Percentiles rank a stretch among this genome's conserved stretches.
Evolutionary conservation across 2,797 vertebrate species (phyloP).

Genomic region (Parauchenoglanis ngamensis): DNA sequence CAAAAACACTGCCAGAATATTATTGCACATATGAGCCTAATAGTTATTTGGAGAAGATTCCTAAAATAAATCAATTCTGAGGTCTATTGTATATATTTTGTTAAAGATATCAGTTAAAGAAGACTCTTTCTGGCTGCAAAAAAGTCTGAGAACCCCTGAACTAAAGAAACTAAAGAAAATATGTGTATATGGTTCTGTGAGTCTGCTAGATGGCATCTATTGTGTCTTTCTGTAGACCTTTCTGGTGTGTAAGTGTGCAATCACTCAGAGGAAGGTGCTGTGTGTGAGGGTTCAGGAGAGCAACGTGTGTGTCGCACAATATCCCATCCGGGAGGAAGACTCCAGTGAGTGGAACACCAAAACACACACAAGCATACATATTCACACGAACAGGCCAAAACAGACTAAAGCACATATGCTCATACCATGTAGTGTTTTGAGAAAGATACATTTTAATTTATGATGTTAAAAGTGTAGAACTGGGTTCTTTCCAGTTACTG

Average conservation of each 20-base stretch:
- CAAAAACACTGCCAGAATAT: background rate
- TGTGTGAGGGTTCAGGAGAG: slow-evolving; percentile 80
- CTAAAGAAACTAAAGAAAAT: background rate
- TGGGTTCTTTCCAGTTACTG: background rate
- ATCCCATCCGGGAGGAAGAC: slow-evolving; percentile 81
- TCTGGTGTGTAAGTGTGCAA: slow-evolving; percentile 84
- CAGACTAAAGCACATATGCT: background rate
- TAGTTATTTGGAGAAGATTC: background rate
- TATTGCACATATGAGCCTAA: background rate
- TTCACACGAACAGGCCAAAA: background rate
- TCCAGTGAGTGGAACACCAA: slow-evolving; percentile 75
- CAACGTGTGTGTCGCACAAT: slow-evolving; percentile 78
- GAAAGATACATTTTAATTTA: background rate
- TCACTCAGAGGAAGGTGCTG: slow-evolving; percentile 81
- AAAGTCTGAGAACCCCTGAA: background rate
- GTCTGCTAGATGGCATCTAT: background rate
- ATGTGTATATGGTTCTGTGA: background rate
- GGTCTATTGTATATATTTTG: background rate
- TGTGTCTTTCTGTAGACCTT: slow-evolving; percentile 75
- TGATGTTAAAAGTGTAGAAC: too few relatives aligned
- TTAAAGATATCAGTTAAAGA: background rate
- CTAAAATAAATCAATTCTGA: background rate
- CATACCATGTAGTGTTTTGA: background rate
- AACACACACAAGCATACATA: slow-evolving; percentile 20
- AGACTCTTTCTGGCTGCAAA: background rate